Base-by-base conservation (phyloP, 1,140 invertebrate genomes). In the Heliconius hewitsoni region DNA sequence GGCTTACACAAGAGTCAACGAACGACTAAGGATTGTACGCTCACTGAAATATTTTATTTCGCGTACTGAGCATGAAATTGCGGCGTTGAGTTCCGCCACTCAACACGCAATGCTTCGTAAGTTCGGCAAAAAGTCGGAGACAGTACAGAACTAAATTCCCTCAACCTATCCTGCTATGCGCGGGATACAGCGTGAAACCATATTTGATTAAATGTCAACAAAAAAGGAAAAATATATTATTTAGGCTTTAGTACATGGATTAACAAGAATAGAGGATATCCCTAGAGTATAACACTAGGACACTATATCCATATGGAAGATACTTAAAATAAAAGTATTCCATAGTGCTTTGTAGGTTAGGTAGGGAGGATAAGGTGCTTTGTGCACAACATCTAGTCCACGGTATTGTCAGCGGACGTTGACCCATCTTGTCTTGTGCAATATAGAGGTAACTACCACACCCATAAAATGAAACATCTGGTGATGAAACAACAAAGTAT, bases 371-470 rank as follows among this genome's bases (percentile, higher is more conserved):
- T 27, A 66, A 66, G 27, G 23, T 66, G 23, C 60, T 66, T 66
- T 66, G 60, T 66, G 19, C n/a, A 30, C 60, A 66, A 6, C 60
- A 66, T 66, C 60, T 66, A 27, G 60, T 66, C 23, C 60, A 66
- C 60, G 27, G 60, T 66, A 66, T 66, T 66, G 60, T 66, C 60
- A 66, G 27, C 60, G 60, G 27, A 30, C 60, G 60, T 66, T 66
- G 60, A 66, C 60, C 60, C 60, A 66, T 66, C 60, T 66, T 66
- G 60, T 66, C 60, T 66, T 66, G 60, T 66, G 27, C 23, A 27
- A 66, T 66, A 13, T 3, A 52, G 50, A 52, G 18, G 50, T 19
- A 52, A 18, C 50, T 52, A 27, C 60, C 11, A 27, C 30, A 16
- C 23, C 23, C 11, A 30, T 11, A 13, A 66, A 66, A 66, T 66